Conservation (phyloP, 2,113 vertebrate species). For the Ptilorrhoa leucosticta region DNA sequence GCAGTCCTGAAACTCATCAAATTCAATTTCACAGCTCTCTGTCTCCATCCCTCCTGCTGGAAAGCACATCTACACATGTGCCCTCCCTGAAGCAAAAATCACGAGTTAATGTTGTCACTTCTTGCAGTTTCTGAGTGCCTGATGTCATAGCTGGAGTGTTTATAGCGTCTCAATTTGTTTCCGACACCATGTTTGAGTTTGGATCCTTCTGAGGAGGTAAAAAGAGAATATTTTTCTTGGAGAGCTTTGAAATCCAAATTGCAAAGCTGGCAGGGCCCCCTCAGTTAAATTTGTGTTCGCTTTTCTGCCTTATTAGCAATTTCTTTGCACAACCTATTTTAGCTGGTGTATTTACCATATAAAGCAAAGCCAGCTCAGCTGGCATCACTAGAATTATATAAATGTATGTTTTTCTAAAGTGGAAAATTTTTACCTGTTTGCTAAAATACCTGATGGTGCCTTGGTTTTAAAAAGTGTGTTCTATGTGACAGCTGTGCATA, state of each 20-base stretch:
- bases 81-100: neutral
- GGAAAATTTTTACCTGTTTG: neutral
- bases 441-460: neutral
- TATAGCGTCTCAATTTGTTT: constrained; percentile 24
- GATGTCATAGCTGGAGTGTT: constrained; percentile 23
- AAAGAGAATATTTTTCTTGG: constrained; percentile 39
- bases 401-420: neutral
- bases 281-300: constrained; percentile 11
- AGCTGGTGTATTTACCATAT: constrained; percentile 2
- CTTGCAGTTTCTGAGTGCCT: neutral
- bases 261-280: neutral
- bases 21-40: neutral
- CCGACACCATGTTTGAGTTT: neutral
- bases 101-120: neutral
- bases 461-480: neutral
- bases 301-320: constrained; percentile 24
- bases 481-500: neutral
- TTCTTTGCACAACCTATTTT: constrained; percentile 32
- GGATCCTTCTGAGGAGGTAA: constrained; percentile 20
- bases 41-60: neutral
- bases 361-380: neutral
- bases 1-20: neutral
- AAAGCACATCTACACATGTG: neutral
- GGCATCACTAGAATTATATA: neutral
- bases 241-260: constrained; percentile 36